Conservation (phyloP, 2,113 vertebrate species). For the Orthonyx spaldingii region DNA sequence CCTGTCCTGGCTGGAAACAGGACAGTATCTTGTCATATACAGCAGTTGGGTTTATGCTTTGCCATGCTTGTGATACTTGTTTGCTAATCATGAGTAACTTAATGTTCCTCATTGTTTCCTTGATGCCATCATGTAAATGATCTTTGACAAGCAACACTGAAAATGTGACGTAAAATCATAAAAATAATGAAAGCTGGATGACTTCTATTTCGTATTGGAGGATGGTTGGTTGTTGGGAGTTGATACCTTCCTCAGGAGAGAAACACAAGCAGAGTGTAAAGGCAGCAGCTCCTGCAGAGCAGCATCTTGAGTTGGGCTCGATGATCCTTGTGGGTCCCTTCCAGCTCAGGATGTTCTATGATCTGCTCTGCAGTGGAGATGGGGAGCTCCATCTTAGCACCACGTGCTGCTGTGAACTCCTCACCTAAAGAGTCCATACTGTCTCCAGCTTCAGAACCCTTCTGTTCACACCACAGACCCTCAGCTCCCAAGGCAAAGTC, state of each 20-base stretch:
- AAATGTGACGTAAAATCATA: background rate
- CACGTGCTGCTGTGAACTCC: background rate
- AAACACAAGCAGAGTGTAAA: background rate
- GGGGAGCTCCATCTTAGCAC: background rate
- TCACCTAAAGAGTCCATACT: fast-evolving
- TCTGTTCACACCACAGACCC: background rate
- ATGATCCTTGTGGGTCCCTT: background rate
- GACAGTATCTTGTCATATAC: background rate
- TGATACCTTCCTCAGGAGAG: background rate
- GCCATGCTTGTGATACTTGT: background rate
- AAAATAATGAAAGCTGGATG: background rate
- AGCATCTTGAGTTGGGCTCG: fast-evolving
- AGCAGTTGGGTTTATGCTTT: background rate
- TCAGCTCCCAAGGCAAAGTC: background rate
- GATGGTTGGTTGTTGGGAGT: background rate
- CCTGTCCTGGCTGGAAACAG: background rate
- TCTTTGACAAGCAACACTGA: background rate
- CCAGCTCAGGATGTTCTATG: background rate
- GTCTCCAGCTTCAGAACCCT: background rate
- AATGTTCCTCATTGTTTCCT: background rate
- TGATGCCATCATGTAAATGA: background rate
- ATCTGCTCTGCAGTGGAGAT: background rate
- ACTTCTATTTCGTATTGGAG: background rate
- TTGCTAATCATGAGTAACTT: background rate
- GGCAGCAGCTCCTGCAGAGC: background rate